phyloP scores from a whole-genome alignment of 2,888 invertebrate genomes.

The Laspeyria flexula region DNA sequence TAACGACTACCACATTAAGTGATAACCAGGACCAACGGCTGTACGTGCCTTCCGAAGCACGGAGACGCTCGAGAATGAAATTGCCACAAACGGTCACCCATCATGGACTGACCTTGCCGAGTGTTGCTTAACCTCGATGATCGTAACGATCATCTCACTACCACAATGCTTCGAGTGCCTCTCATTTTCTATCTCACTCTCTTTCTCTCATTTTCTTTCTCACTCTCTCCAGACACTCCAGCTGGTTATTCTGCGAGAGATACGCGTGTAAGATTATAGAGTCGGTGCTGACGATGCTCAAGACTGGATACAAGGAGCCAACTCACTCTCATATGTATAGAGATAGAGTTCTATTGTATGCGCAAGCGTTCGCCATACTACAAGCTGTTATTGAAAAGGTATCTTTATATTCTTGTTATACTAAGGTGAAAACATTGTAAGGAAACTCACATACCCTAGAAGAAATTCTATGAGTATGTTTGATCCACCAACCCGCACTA shows the following conservation, averaged over 20 bases:
- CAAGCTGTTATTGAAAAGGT: slow-evolving; percentile 67
- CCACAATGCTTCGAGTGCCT: too few species aligned
- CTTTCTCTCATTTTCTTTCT: not conserved
- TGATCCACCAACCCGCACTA: too few species aligned
- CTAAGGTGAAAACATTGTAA: not conserved
- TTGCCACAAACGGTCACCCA: too few species aligned
- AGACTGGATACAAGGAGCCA: slow-evolving; percentile 32
- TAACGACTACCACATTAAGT: too few species aligned
- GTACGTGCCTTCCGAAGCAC: too few species aligned
- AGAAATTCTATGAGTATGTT: too few species aligned
- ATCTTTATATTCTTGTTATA: not conserved
- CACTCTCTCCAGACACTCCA: slow-evolving; percentile 49
- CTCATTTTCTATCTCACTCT: not conserved
- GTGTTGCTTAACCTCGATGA: too few species aligned
- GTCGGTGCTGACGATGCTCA: slow-evolving; percentile 41
- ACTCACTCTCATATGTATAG: slow-evolving; percentile 37
- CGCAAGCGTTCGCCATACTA: slow-evolving; percentile 48
- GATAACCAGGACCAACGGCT: too few species aligned
- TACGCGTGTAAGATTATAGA: slow-evolving; percentile 52
- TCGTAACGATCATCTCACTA: too few species aligned
- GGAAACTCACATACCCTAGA: too few species aligned
- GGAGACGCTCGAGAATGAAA: too few species aligned
- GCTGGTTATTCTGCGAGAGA: slow-evolving; percentile 51
- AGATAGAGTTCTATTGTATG: slow-evolving; percentile 43
- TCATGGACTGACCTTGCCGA: too few species aligned